Conservation (phyloP, 2,888 invertebrate genomes). For the Drosophila kuntzei region DNA sequence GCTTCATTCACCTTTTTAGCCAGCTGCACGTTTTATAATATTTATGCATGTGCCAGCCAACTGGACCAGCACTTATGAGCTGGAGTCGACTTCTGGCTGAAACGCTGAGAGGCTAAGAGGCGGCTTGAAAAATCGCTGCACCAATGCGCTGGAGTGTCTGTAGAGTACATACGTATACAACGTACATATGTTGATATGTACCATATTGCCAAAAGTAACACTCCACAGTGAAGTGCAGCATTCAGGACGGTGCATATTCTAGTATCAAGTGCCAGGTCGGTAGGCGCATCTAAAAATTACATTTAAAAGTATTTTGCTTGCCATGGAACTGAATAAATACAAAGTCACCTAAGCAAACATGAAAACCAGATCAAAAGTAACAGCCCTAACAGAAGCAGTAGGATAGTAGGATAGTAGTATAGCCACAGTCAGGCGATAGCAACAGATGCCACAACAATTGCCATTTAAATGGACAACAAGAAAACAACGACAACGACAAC, state of each 20-base stretch:
- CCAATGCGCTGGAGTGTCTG: slow-evolving; percentile 19
- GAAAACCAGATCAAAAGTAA: slow-evolving; percentile 62
- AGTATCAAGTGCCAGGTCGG: slow-evolving; percentile 37
- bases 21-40: slow-evolving; percentile 76
- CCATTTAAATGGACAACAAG: slow-evolving; percentile 63
- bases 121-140: slow-evolving; percentile 35
- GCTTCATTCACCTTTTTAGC: slow-evolving; percentile 68
- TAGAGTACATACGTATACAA: slow-evolving; percentile 9
- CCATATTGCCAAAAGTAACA: slow-evolving; percentile 76
- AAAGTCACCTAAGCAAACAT: slow-evolving; percentile 55
- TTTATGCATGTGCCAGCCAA: slow-evolving; percentile 74
- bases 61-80: slow-evolving; percentile 67
- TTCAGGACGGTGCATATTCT: slow-evolving; percentile 58
- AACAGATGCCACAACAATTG: slow-evolving; percentile 76
- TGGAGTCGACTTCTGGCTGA: slow-evolving; percentile 8
- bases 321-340: slow-evolving; percentile 54
- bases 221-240: slow-evolving; percentile 63
- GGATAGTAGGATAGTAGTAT: background rate
- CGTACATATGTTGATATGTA: slow-evolving; percentile 12
- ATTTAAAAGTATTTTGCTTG: slow-evolving; percentile 74
- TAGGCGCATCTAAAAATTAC: slow-evolving; percentile 72
- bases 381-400: slow-evolving; percentile 24
- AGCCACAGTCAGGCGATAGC: slow-evolving; percentile 36
- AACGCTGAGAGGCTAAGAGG: slow-evolving; percentile 36
- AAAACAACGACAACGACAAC: slow-evolving; percentile 51